phyloP scores from a whole-genome alignment of 2,113 vertebrate genomes.

The Odontesthes bonariensis region DNA sequence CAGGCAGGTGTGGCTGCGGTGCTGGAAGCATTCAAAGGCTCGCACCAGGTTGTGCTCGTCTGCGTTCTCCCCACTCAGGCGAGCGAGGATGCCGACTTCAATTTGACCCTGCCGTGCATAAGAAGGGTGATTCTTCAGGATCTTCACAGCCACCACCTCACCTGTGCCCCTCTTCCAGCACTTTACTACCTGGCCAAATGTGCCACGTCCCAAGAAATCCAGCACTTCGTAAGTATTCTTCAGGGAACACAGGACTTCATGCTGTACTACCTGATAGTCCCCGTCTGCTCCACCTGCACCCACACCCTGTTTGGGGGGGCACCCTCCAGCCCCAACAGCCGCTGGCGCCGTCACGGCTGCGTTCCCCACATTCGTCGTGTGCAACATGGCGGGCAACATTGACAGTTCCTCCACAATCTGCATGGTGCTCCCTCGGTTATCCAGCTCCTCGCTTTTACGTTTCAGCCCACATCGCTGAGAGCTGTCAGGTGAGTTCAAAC shows the following conservation, averaged over 20 bases:
- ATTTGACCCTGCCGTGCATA: slow-evolving; percentile 98
- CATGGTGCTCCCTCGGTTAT: slow-evolving; percentile 91
- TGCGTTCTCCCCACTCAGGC: slow-evolving; percentile 95
- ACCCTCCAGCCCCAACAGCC: slow-evolving; percentile 69
- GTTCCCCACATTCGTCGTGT: slow-evolving; percentile 90
- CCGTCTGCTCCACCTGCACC: slow-evolving; percentile 88
- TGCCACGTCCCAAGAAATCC: slow-evolving; percentile 97
- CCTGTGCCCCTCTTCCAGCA: slow-evolving; percentile 98
- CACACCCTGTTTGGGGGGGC: slow-evolving; percentile 87
- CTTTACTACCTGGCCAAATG: slow-evolving; percentile 98
- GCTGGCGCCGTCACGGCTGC: slow-evolving; percentile 86
- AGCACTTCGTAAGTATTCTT: slow-evolving; percentile 99
- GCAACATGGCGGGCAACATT: slow-evolving; percentile 98
- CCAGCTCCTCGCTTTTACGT: slow-evolving; percentile 98
- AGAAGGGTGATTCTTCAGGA: slow-evolving; percentile 98
- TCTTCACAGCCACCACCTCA: slow-evolving; percentile 97
- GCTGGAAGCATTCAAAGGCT: slow-evolving; percentile 98
- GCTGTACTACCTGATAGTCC: slow-evolving; percentile 98
- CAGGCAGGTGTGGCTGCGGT: slow-evolving; percentile 96
- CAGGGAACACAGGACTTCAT: slow-evolving; percentile 95
- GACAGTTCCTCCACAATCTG: slow-evolving; percentile 99
- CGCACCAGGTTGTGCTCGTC: slow-evolving; percentile 98
- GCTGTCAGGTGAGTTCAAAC: slow-evolving; percentile 86
- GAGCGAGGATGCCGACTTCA: slow-evolving; percentile 97
- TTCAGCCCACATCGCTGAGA: slow-evolving; percentile 97